Evolutionary conservation across 2,113 vertebrate genomes (phyloP), one percentile per base, ranked within the genome.

Genomic region (Poecile atricapillus): DNA sequence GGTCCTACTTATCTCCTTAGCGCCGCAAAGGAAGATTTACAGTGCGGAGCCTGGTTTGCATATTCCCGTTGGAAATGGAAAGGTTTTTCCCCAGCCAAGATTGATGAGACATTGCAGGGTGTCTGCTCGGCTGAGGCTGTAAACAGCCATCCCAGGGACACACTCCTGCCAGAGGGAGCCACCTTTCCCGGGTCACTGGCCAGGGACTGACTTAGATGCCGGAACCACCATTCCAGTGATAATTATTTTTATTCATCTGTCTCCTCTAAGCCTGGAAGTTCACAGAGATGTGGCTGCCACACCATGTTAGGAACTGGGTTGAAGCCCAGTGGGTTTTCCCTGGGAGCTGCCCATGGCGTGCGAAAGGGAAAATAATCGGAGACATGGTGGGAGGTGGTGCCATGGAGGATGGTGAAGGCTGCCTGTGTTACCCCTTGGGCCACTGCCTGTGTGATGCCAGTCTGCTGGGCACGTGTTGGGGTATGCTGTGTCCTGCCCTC

Each of bases 1-100:
- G 98, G 98, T 99, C 98, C 95, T 94, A 97, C 97, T 98, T 98
- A 98, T 98, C 98, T 98, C 97, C 97, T 97, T 98, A 97, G 97
- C 60, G 55, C 97, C 14, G 92, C 95, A 95, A 97, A 96, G 97
- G 97, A 94, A 97, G 97, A 98, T 97, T 97, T 98, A 97, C 97
- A 96, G 92, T 60, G 85, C 6, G 4, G 62, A 95, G 96, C 94
- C 92, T 93, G 91, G 94, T 98, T 97, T 98, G 97, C 97, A 97
- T 98, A 97, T 98, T 97, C 97, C 93, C 59, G 15, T 82, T 87
- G 96, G 97, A 98, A 96, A 92, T 44, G 56, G 97, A 60, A 94
- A 96, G 95, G 92, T 31, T 96, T 95, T 95, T 86, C 97, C 97
- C 93, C 93, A 83, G 97, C 93, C 3, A 79, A 96, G 97, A 97